These are phyloP conservation scores for Metallyticus violacea DNA, from an alignment of 2,888 invertebrate species.

Conservation along the genomic window DNA sequence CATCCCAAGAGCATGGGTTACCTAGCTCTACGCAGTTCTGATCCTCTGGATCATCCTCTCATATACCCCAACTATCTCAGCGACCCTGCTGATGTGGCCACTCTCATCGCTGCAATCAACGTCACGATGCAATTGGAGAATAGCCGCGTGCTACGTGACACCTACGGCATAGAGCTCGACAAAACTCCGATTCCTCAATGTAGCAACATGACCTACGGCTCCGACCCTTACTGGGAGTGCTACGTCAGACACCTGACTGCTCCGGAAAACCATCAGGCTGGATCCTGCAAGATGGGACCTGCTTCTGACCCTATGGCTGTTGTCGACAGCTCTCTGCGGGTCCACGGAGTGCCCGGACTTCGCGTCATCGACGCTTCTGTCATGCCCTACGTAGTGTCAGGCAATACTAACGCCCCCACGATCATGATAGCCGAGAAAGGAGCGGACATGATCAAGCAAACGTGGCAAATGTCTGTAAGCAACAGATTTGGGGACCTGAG, in stretches of 20 bases:
- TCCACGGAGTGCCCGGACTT: slow-evolving; percentile 58
- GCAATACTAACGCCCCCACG: slow-evolving; percentile 57
- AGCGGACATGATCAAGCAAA: slow-evolving; percentile 52
- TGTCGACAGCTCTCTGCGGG: slow-evolving; percentile 65
- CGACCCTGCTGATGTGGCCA: slow-evolving; percentile 62
- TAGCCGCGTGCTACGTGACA: slow-evolving; percentile 51
- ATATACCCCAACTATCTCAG: slow-evolving; percentile 76
- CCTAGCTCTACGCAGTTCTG: slow-evolving; percentile 59
- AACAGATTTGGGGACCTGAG: slow-evolving; percentile 12
- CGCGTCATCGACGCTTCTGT: slow-evolving; percentile 59
- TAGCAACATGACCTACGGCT: slow-evolving; percentile 47
- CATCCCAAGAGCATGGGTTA: slow-evolving; percentile 67
- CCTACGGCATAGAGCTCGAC: slow-evolving; percentile 56
- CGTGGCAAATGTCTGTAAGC: slow-evolving; percentile 41
- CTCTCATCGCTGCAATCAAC: slow-evolving; percentile 61
- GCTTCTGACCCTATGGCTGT: slow-evolving; percentile 67
- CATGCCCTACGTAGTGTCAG: slow-evolving; percentile 54
- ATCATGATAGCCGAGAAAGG: slow-evolving; percentile 61
- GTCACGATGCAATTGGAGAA: slow-evolving; percentile 58
- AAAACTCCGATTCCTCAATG: slow-evolving; percentile 53
- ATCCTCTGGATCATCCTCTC: slow-evolving; percentile 68
- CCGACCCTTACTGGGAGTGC: slow-evolving; percentile 75
- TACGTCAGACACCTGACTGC: slow-evolving; percentile 67
- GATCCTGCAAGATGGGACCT: slow-evolving; percentile 82
- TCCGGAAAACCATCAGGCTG: slow-evolving; percentile 80